These are phyloP conservation scores for Arrhopalites spinosus DNA, from an alignment of 2,888 invertebrate genomes.

Conservation along the genomic window DNA sequence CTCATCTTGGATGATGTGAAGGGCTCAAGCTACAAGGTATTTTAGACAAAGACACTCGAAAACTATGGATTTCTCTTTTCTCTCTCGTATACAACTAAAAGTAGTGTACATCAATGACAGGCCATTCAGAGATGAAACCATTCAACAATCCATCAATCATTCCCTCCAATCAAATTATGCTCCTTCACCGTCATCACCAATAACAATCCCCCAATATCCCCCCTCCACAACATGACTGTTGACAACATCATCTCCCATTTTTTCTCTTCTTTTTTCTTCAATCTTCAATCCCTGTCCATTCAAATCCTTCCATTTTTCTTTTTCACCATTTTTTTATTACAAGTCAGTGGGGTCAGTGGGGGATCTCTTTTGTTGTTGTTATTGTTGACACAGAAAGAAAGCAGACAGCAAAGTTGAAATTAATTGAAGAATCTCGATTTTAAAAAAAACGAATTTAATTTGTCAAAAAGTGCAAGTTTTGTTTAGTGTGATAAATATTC, in stretches of 20 bases:
- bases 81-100: not conserved
- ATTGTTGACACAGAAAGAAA: no score
- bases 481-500: no score
- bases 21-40: not conserved
- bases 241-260: constrained; percentile 17
- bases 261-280: not conserved
- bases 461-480: no score
- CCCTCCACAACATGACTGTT: constrained; percentile 14
- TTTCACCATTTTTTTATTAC: not conserved
- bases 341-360: not conserved
- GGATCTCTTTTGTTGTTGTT: no score
- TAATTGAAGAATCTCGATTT: no score
- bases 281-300: not conserved
- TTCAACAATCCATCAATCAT: constrained; percentile 35
- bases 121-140: not conserved
- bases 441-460: no score
- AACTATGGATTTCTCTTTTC: not conserved
- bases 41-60: no score
- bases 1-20: not conserved
- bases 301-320: not conserved
- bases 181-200: not conserved
- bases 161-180: not conserved
- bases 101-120: constrained; percentile 6
- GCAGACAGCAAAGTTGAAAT: no score
- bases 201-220: not conserved